Evolutionary conservation across 64 coral and sea anemone species (phyloP).

Genomic region (Stichodactyla helianthus): DNA sequence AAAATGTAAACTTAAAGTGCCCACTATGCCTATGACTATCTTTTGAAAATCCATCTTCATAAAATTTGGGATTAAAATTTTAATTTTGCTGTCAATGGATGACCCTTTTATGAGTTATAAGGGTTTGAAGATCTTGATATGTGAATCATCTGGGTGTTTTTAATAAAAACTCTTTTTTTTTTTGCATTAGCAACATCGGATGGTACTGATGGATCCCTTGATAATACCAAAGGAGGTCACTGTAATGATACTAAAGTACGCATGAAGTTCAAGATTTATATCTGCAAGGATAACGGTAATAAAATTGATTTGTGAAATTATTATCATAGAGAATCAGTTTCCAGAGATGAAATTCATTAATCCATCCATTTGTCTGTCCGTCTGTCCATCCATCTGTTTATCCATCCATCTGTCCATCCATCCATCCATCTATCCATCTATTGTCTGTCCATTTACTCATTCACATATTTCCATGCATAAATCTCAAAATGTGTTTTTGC

Average conservation of each 20-base stretch:
- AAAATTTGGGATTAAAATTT: too few relatives aligned
- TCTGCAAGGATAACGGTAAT: not conserved
- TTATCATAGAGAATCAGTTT: not conserved
- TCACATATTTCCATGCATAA: not conserved
- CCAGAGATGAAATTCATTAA: not conserved
- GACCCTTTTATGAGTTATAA: too few relatives aligned
- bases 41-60: too few relatives aligned
- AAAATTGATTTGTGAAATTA: not conserved
- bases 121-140: too few relatives aligned
- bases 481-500: not conserved
- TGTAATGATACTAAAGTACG: slow-evolving; percentile 22
- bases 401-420: not conserved
- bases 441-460: not conserved
- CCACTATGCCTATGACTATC: too few relatives aligned
- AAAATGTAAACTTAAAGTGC: too few relatives aligned
- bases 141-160: too few relatives aligned
- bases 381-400: not conserved
- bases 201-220: slow-evolving; percentile 26
- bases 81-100: too few relatives aligned
- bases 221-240: slow-evolving; percentile 39
- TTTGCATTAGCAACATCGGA: slow-evolving; percentile 36
- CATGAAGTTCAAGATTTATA: slow-evolving; percentile 21
- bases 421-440: not conserved
- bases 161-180: not conserved
- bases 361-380: not conserved